Base-by-base conservation (phyloP, 2,797 vertebrate genomes). In the Macroramphosus scolopax region DNA sequence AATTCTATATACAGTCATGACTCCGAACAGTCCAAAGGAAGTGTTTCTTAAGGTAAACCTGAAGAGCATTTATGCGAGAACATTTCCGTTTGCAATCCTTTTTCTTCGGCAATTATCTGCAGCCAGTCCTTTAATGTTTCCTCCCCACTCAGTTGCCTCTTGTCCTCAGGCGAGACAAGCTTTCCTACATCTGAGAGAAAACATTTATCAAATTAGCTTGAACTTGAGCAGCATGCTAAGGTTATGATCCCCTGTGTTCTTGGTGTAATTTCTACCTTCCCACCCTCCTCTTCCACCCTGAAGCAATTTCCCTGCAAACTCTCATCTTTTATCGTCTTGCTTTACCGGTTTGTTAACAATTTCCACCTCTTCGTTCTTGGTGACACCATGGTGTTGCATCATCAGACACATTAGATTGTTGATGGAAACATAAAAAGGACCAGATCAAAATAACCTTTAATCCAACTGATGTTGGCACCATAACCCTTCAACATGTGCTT, bases 231-330 rank as follows among this genome's bases (percentile, higher is more conserved):
- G 30, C 7, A 8, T 26, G 48, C 26, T 18, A 11, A 38, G 45
- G 30, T 72, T 47, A 40, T 47, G 33, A 55, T 62, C 7, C 35
- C 34, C 48, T 59, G 55, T 40, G 44, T 32, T 64, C 46, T 75
- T 57, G 78, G 17, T 80, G 17, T 29, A 33, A 55, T 62, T 41
- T 49, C 65, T 54, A 17, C 1, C 1, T 37, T 46, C 44, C 22
- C 20, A 22, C 20, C 45, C 49, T 28, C 38, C 38, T 18, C 32
- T n/a, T 28, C 50, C 44, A 35, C 31, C 44, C 34, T 35, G 34
- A 42, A 35, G 12, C 38, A 37, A 31, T 51, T 75, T 83, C 52
- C n/a, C 72, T 76, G 75, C 77, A 77, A 70, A 83, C 55, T 78
- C 60, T 57, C 61, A 38, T 29, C 68, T 81, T 87, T 79, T 40